Base-by-base conservation (phyloP, 2,797 vertebrate species). In the Chloroceryle inda region DNA sequence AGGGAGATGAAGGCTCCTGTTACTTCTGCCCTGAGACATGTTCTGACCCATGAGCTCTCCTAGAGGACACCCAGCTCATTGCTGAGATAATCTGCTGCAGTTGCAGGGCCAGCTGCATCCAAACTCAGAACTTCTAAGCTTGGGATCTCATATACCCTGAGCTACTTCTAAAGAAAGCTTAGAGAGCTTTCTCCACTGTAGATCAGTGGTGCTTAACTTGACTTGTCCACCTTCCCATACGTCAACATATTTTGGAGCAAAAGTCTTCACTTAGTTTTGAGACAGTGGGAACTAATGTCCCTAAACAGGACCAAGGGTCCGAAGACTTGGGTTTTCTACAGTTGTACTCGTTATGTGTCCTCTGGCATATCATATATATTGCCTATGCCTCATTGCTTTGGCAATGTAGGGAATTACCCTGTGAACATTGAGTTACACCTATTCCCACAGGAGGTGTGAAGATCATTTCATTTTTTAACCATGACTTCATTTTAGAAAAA, bases 11-110 rank as follows among this genome's bases (percentile, higher is more conserved):
- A 78, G 63, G 66, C 33, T 78, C 76, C n/a, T 78, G 87, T 79
- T 80, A 56, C 74, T 93, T 78, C 64, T 68, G 88, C 92, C 55
- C 78, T 33, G 53, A 93, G 87, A 35, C 24, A 31, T 29, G 38
- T 91, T 87, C 82, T 67, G 50, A 73, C 35, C 31, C 53, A 0
- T 8, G 72, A 89, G 62, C 18, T 75, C 50, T 95, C 69, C 85
- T 52, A 81, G 66, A 85, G 69, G 87, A 95, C 69, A 55, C 21
- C 7, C 69, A 45, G 76, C 17, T 69, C 6, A 2, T 19, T 85
- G 62, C 38, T 92, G 84, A 58, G 78, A 61, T 64, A 81, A 94
- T 37, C 20, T 1, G 2, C 27, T 40, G 67, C 47, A 52, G 47
- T 37, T 79, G 63, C n/a, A 47, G 59, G 42, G 47, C 38, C 84